phyloP scores from a whole-genome alignment of 2,888 invertebrate species.

The Branchinecta sandiegonensis region DNA sequence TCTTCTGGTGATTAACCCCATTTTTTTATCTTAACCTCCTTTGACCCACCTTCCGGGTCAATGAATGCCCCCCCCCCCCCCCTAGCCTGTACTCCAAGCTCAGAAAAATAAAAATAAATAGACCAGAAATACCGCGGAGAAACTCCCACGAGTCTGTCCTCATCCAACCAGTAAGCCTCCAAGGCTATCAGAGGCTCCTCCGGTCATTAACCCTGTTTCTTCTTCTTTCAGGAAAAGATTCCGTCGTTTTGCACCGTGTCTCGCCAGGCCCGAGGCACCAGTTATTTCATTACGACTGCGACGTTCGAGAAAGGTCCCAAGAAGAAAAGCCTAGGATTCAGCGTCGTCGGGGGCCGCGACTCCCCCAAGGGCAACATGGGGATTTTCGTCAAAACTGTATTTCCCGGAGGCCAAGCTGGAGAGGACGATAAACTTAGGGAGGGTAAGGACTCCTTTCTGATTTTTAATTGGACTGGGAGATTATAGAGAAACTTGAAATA shows the following conservation, averaged over 20 bases:
- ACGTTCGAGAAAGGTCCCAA: slow-evolving; percentile 51
- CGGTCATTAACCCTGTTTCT: too few relatives aligned
- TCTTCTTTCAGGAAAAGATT: neutral
- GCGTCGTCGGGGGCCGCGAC: slow-evolving; percentile 75
- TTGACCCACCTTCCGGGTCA: too few relatives aligned
- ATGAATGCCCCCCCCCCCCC: too few relatives aligned
- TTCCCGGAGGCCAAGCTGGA: slow-evolving; percentile 63
- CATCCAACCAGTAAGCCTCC: too few relatives aligned
- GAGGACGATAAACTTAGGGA: slow-evolving; percentile 67
- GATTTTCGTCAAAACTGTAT: slow-evolving; percentile 71
- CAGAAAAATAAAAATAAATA: too few relatives aligned
- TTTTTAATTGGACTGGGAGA: neutral
- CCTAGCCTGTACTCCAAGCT: too few relatives aligned
- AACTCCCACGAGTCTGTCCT: too few relatives aligned
- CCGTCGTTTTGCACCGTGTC: slow-evolving; percentile 7
- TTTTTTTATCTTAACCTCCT: too few relatives aligned
- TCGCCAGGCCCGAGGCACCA: neutral
- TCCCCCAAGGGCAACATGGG: slow-evolving; percentile 76
- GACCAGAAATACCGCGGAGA: too few relatives aligned
- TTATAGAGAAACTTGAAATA: too few relatives aligned
- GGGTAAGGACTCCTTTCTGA: slow-evolving; percentile 43
- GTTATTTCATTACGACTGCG: slow-evolving; percentile 22
- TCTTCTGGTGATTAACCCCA: too few relatives aligned
- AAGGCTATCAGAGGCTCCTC: too few relatives aligned
- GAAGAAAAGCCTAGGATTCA: slow-evolving; percentile 72